Evolutionary conservation across 2,113 vertebrate genomes (phyloP), one percentile per base, ranked within the genome.

Genomic region (Muntiacus muntjak): DNA sequence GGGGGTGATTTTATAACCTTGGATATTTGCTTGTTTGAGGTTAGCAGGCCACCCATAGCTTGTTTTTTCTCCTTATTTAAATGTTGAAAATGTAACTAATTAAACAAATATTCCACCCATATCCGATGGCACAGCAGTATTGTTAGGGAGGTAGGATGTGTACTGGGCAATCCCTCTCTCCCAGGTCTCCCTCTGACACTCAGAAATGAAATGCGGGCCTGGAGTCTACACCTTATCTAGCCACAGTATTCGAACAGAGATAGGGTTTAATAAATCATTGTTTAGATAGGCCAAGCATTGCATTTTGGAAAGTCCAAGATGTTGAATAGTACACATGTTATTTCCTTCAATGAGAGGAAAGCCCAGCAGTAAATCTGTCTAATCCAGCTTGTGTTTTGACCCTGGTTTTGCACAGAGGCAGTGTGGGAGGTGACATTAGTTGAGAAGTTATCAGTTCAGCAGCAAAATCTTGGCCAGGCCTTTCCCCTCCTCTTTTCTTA

Each of bases 11-110:
- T 98, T 99, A 98, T 97, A 98, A 97, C 89, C 91, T 10, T 60
- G 97, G 93, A 82, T 99, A 98, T 99, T 99, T 99, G 98, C 98
- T 98, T 89, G 52, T 98, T 98, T 99, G 98, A 98, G 98, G 99
- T 98, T 98, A 97, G 93, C 90, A 54, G 98, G 98, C 98, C 99
- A 99, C 99, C 98, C 98, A 95, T 97, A 92, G 96, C 98, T 99
- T 98, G 98, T 95, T 98, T 98, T 97, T 97, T 92, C 89, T 98
- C 96, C 96, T 97, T 91, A 97, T 99, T 98, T 98, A 97, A 98
- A 98, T 98, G 95, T 95, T 98, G 97, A 98, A 98, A 98, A 98
- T 96, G 96, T 98, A 98, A 97, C 98, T 98, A 99, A 99, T 99
- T 98, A 98, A 98, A 98, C 96, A 98, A 98, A 98, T 97, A 97